phyloP scores from a whole-genome alignment of 2,113 vertebrate genomes.

The Morone saxatilis region DNA sequence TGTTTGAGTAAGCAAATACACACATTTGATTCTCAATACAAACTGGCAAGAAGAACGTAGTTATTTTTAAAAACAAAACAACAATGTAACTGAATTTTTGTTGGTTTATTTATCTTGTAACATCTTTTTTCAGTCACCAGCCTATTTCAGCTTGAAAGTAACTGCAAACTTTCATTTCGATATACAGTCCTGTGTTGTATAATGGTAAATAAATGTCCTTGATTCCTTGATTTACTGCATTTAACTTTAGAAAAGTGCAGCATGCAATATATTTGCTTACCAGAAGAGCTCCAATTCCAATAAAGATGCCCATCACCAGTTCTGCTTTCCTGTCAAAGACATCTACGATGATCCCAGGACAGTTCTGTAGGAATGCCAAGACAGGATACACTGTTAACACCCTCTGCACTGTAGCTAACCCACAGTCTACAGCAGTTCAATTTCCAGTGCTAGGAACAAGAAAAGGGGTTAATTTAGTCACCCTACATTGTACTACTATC shows the following conservation, averaged over 20 bases:
- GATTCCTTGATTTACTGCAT: background rate
- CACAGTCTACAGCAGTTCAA: background rate
- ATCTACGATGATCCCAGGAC: background rate
- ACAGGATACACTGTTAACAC: conserved; percentile 2
- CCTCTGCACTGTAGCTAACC: background rate
- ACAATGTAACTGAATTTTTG: background rate
- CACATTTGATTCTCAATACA: no score
- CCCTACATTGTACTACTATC: background rate
- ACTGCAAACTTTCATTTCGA: no score
- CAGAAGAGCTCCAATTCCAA: conserved; percentile 72
- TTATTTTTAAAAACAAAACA: background rate
- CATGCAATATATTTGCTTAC: conserved; percentile 50
- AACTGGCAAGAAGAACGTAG: no score
- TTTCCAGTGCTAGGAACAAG: background rate
- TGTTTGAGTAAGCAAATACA: no score
- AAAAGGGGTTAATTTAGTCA: background rate
- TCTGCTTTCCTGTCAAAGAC: conserved; percentile 40
- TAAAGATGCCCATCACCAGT: conserved; percentile 62
- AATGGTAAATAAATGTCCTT: no score
- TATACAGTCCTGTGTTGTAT: no score
- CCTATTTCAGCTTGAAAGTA: background rate
- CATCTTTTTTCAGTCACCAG: background rate
- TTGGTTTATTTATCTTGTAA: background rate
- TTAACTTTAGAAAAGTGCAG: background rate
- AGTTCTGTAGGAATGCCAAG: conserved; percentile 54